Percentiles rank a stretch among this genome's conserved stretches.
Evolutionary conservation across 2,888 invertebrate species (phyloP).

Genomic region (Drosophila prostipennis): DNA sequence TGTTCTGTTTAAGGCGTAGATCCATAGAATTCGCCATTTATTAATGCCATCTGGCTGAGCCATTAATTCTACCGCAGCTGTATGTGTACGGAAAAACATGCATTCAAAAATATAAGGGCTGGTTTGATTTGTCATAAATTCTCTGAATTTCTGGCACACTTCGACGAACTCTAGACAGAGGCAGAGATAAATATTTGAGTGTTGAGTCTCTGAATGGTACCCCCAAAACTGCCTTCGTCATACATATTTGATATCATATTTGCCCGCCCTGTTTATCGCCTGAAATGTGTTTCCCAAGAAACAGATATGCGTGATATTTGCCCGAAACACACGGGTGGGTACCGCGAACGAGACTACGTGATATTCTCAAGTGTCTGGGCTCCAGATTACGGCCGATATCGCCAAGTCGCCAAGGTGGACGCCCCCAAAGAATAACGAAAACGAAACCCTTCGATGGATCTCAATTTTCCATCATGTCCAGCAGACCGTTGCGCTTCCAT

Average conservation of each 20-base stretch:
- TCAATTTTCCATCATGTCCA: constrained; percentile 40
- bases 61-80: constrained; percentile 10
- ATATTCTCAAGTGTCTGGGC: constrained; percentile 31
- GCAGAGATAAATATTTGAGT: constrained; percentile 32
- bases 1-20: neutral
- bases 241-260: constrained; percentile 27
- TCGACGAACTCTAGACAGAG: constrained; percentile 45
- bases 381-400: constrained; percentile 11
- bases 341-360: constrained; percentile 45
- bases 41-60: neutral
- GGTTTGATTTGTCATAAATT: constrained; percentile 59
- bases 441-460: constrained; percentile 23
- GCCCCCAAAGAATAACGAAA: neutral
- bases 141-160: constrained; percentile 55
- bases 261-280: constrained; percentile 20
- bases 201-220: constrained; percentile 21
- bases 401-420: neutral
- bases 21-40: neutral
- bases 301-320: constrained; percentile 45
- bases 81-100: neutral
- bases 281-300: constrained; percentile 35
- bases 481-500: constrained; percentile 34
- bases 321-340: constrained; percentile 9
- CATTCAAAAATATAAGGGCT: constrained; percentile 9
- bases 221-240: constrained; percentile 30